These are phyloP conservation scores for Drosophila stalkeri DNA, from an alignment of 2,888 invertebrate genomes.

Conservation along the genomic window DNA sequence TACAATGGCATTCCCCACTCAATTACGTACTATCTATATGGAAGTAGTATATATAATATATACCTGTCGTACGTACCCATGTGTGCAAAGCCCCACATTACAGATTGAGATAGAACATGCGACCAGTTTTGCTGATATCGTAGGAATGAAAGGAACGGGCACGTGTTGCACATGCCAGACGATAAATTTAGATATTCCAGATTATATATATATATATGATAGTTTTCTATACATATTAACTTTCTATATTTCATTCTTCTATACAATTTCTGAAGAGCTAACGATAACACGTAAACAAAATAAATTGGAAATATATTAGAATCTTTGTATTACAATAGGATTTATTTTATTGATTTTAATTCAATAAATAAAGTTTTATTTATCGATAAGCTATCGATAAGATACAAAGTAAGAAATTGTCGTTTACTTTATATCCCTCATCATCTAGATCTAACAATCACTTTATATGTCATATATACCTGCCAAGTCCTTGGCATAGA, in stretches of 20 bases:
- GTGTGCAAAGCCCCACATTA: conserved; percentile 23
- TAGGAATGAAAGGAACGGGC: conserved; percentile 8
- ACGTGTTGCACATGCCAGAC: conserved; percentile 13
- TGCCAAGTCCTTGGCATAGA: neutral
- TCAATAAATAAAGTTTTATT: neutral
- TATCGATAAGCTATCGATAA: neutral
- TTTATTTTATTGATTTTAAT: neutral
- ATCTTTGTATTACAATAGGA: neutral
- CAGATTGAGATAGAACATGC: conserved; percentile 12
- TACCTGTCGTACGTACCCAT: neutral
- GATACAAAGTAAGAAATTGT: neutral
- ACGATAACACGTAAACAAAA: neutral
- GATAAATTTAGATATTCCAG: conserved; percentile 9
- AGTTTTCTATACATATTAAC: neutral
- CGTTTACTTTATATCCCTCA: neutral
- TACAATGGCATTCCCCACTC: conserved; percentile 53
- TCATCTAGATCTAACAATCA: neutral
- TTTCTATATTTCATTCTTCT: neutral
- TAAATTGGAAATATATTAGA: neutral
- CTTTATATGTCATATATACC: neutral
- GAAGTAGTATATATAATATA: conserved; percentile 11
- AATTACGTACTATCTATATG: conserved; percentile 50
- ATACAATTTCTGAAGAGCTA: neutral
- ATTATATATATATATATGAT: neutral
- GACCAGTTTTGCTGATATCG: conserved; percentile 43